phyloP scores from a whole-genome alignment of 2,888 invertebrate species.

The Nemurella pictetii region DNA sequence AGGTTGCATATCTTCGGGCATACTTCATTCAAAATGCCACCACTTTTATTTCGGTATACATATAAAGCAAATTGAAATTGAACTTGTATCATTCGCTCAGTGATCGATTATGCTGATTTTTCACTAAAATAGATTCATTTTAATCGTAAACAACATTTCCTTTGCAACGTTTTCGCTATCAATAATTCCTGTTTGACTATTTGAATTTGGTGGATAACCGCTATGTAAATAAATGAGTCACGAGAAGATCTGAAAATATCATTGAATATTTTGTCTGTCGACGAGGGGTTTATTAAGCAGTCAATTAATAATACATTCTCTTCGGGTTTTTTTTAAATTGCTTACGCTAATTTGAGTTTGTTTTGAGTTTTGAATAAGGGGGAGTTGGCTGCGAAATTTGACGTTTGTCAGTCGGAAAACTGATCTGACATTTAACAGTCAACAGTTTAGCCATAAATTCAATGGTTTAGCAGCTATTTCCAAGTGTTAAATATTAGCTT shows the following conservation, averaged over 20 bases:
- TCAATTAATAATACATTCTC: background rate
- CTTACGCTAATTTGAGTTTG: background rate
- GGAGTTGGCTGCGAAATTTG: background rate
- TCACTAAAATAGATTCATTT: no score
- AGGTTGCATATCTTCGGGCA: no score
- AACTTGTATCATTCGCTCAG: no score
- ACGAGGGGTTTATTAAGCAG: background rate
- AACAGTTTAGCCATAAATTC: background rate
- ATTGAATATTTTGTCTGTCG: background rate
- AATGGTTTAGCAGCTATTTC: no score
- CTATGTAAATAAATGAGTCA: background rate
- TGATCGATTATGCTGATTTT: no score
- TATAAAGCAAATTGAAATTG: no score
- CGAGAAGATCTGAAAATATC: background rate
- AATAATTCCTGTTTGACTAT: no score
- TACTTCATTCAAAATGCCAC: no score
- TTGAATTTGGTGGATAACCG: background rate
- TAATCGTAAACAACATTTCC: no score
- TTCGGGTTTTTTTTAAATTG: background rate
- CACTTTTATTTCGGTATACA: no score
- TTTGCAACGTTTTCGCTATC: no score
- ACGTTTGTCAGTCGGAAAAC: no score
- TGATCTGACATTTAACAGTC: background rate
- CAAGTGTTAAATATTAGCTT: background rate
- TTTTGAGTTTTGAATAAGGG: background rate